Evolutionary conservation across 1,140 invertebrate species (phyloP), one percentile per base, ranked within the genome.

Genomic region (Drosophila sechellia): DNA sequence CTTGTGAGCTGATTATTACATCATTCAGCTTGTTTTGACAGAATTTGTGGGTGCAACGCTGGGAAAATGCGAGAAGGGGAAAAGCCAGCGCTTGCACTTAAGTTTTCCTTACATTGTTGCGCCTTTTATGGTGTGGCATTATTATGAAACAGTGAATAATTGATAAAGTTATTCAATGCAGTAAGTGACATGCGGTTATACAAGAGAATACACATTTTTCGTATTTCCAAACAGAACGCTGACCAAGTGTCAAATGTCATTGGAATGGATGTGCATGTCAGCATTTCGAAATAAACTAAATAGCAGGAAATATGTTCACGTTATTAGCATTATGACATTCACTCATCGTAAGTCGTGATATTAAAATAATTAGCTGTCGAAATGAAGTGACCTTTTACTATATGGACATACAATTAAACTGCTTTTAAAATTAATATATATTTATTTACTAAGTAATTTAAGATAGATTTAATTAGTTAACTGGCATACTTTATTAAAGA

Each of bases 1-100:
- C 15, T 4, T 15, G 39, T 17, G 49, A 39, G 65, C 53, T 75
- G 65, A 53, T 60, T 77, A 85, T 85, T 85, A 78, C 81, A 74
- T 85, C 81, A 85, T 52, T 64, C 12, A 20, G 64, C 69, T 64
- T 64, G 46, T 42, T 63, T 56, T 39, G 56, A 65, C 66, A 80
- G 72, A 80, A 75, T 66, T 58, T 31, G 20, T 40, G 34, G 52
- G 46, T 48, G 39, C 17, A 31, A 15, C 17, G 12, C 34, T 8
- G 54, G 40, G 35, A 20, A 60, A 45, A 35, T n/a, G 10, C 1
- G 42, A 10, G 20, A 40, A 25, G 34, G 57, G 58, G 55, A 27
- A 31, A 37, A 25, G n/a, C 25, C 63, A 50, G 6, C 20, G 63
- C 45, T 34, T 50, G 35, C 58, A 49, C 27, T 63, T 49, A 34